These are phyloP conservation scores for Drosophila affinis DNA, from an alignment of 2,888 invertebrate genomes.

Conservation along the genomic window DNA sequence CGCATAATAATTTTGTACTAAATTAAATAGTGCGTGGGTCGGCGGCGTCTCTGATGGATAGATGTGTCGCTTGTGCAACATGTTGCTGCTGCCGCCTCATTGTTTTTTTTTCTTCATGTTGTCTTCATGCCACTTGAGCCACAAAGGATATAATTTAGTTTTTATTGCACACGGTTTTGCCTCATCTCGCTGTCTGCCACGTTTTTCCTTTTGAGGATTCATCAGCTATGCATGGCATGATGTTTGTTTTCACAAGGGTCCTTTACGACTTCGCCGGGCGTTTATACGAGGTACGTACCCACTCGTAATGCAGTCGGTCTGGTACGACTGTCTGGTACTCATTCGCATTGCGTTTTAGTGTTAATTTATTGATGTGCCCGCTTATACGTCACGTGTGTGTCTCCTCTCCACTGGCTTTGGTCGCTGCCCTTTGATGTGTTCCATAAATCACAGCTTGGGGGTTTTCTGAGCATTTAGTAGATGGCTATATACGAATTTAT, in stretches of 20 bases:
- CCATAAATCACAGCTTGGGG: conserved; percentile 2
- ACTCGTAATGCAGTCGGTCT: conserved; percentile 1
- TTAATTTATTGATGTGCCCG: conserved; percentile 68
- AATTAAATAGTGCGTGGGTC: conserved; percentile 80
- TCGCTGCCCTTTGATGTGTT: conserved; percentile 3
- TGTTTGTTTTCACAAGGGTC: conserved; percentile 65
- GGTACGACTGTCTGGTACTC: conserved; percentile 9
- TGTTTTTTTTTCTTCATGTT: conserved; percentile 41
- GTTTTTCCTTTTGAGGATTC: conserved; percentile 37
- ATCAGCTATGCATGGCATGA: conserved; percentile 73
- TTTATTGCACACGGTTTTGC: conserved; percentile 69
- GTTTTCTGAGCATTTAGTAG: background rate
- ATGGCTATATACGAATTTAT: background rate
- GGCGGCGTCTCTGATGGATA: conserved; percentile 35
- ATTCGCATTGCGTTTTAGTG: conserved; percentile 44
- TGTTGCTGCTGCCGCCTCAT: conserved; percentile 58
- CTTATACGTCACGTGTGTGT: conserved; percentile 43
- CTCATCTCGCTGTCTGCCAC: conserved; percentile 21
- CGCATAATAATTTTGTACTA: conserved; percentile 80
- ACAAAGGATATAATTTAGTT: conserved; percentile 79
- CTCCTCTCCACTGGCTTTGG: background rate
- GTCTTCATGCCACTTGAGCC: conserved; percentile 64
- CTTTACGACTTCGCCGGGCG: conserved; percentile 48
- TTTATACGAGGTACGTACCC: background rate
- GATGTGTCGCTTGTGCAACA: conserved; percentile 51